A percentile compares a stretch with the other conserved stretches of the same genome.
These are phyloP conservation scores for Chelonia mydas DNA, from an alignment of 2,797 vertebrate genomes.

Conservation along the genomic window DNA sequence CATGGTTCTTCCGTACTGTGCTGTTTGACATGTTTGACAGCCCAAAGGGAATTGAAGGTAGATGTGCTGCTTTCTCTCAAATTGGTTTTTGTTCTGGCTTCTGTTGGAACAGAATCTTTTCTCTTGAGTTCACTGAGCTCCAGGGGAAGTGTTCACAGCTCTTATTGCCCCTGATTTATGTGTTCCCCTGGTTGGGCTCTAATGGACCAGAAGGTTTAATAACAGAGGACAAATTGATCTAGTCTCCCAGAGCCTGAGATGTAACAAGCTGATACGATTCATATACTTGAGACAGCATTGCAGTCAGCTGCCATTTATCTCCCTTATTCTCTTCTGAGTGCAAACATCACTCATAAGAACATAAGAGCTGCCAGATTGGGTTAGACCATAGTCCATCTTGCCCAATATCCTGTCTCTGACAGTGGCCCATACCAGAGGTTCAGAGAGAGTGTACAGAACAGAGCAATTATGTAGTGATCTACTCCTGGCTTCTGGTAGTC, in stretches of 20 bases:
- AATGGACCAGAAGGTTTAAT: neutral
- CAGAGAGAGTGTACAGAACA: neutral
- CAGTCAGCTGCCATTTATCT: neutral
- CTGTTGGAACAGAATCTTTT: neutral
- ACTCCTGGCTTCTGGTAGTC: neutral
- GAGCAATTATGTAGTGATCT: neutral
- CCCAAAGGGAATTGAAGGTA: neutral
- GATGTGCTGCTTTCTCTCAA: neutral
- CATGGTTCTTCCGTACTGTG: neutral
- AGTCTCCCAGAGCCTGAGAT: neutral
- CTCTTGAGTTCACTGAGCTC: neutral
- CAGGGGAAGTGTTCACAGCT: neutral
- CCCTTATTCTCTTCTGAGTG: neutral
- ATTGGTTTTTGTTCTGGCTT: neutral
- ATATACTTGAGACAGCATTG: neutral
- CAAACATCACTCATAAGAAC: neutral
- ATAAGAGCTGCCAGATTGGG: neutral
- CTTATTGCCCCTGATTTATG: neutral
- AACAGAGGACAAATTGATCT: neutral
- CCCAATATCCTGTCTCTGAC: too few relatives aligned
- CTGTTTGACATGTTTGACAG: neutral
- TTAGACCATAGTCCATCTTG: neutral
- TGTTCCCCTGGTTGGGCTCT: neutral
- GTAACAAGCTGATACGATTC: neutral
- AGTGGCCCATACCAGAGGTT: neutral